Evolutionary conservation across 2,888 invertebrate species (phyloP).

Genomic region (Euplexia lucipara): DNA sequence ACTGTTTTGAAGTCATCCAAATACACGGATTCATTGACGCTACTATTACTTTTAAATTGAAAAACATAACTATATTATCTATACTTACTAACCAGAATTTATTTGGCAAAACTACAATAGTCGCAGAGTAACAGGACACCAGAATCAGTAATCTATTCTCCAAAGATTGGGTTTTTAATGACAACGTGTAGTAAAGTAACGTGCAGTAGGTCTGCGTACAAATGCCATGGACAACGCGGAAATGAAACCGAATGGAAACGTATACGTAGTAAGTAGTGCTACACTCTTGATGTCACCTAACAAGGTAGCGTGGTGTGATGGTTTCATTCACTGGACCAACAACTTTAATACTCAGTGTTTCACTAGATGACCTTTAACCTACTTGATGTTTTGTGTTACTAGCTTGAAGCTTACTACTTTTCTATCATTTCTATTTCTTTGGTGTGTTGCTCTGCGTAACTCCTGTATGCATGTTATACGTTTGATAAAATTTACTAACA

Average conservation of each 20-base stretch:
- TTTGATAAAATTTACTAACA: constrained; percentile 73
- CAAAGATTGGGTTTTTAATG: constrained; percentile 88
- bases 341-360: constrained; percentile 63
- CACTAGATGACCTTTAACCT: constrained; percentile 57
- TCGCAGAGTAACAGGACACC: constrained; percentile 83
- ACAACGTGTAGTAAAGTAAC: constrained; percentile 69
- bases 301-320: constrained; percentile 87
- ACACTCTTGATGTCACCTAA: constrained; percentile 82
- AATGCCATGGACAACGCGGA: constrained; percentile 80
- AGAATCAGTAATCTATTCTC: constrained; percentile 79
- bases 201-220: constrained; percentile 73
- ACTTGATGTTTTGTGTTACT: constrained; percentile 71
- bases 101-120: constrained; percentile 84
- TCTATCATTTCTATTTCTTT: constrained; percentile 75
- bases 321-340: constrained; percentile 77
- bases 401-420: constrained; percentile 80
- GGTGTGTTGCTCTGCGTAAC: constrained; percentile 86
- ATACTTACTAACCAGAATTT: constrained; percentile 86
- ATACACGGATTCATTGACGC: no score
- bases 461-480: constrained; percentile 74
- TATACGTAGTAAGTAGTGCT: constrained; percentile 82
- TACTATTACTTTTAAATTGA: constrained; percentile 78
- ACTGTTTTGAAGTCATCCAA: no score
- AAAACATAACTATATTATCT: constrained; percentile 73
- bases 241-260: constrained; percentile 68